These are phyloP conservation scores for Eilema sororculum DNA, from an alignment of 2,888 invertebrate species.

Conservation along the genomic window DNA sequence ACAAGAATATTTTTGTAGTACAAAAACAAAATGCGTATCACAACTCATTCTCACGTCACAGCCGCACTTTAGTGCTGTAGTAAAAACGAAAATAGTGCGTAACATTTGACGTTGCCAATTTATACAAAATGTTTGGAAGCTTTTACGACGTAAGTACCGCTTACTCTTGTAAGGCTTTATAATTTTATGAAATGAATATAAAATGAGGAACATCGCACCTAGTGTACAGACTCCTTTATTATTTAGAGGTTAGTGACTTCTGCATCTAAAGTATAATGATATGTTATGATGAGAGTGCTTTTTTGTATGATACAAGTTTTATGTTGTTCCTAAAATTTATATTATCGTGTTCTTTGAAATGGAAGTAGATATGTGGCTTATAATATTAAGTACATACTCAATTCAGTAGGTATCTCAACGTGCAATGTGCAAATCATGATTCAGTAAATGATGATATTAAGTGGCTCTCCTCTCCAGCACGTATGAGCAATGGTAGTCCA, in stretches of 20 bases:
- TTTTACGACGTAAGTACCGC: conserved; percentile 31
- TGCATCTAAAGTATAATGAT: background rate
- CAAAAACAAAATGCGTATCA: conserved; percentile 3
- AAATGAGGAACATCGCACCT: conserved; percentile 4
- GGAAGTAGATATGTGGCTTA: background rate
- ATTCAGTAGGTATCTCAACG: background rate
- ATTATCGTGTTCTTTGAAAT: background rate
- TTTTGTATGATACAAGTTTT: background rate
- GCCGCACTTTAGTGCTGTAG: conserved; percentile 26
- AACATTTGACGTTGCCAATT: conserved; percentile 34
- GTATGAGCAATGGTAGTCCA: too few relatives aligned
- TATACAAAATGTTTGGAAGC: conserved; percentile 20
- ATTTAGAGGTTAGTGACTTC: conserved; percentile 11
- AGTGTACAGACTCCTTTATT: background rate
- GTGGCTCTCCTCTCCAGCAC: too few relatives aligned
- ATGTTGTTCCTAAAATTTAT: conserved; percentile 4
- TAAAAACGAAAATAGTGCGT: conserved; percentile 51
- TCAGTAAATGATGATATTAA: too few relatives aligned
- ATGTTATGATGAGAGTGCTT: conserved; percentile 4
- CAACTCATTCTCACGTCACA: conserved; percentile 30
- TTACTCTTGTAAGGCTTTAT: conserved; percentile 11
- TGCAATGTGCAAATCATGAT: background rate
- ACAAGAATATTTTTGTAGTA: background rate
- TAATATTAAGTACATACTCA: background rate
- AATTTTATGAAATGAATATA: conserved; percentile 12